Percentiles rank a stretch among this genome's conserved stretches.
phyloP scores from a whole-genome alignment of 2,888 invertebrate genomes.

The Chaetogeoica ovagalla region DNA sequence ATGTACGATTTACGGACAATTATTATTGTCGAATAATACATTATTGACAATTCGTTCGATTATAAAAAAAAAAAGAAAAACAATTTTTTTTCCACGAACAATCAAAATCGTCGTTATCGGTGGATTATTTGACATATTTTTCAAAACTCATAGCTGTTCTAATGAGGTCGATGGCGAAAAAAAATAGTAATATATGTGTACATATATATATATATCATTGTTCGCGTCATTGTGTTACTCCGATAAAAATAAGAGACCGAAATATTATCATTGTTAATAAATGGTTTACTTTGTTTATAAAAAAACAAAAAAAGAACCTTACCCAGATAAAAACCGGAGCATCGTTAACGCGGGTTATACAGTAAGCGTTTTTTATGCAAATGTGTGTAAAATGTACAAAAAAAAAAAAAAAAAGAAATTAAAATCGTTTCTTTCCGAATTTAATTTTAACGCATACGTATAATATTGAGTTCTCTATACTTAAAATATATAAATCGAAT shows the following conservation, averaged over 20 bases:
- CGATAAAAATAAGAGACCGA: constrained; percentile 9
- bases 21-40: no score
- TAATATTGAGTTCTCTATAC: no score
- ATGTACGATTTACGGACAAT: no score
- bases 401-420: no score
- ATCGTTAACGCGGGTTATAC: background rate
- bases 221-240: background rate
- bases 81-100: no score
- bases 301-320: background rate
- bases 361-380: background rate
- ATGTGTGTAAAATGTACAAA: background rate
- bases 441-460: no score
- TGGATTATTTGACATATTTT: background rate
- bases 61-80: no score
- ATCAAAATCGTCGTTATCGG: no score
- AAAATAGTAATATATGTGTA: background rate
- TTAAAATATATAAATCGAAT: no score
- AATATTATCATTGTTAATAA: constrained; percentile 16
- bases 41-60: no score
- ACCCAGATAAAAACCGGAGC: background rate
- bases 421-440: no score
- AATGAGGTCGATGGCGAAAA: background rate
- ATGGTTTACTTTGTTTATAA: constrained; percentile 13
- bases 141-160: background rate
- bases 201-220: constrained; percentile 10